phyloP scores from a whole-genome alignment of 2,888 invertebrate genomes.

The Leistus spinibarbis region DNA sequence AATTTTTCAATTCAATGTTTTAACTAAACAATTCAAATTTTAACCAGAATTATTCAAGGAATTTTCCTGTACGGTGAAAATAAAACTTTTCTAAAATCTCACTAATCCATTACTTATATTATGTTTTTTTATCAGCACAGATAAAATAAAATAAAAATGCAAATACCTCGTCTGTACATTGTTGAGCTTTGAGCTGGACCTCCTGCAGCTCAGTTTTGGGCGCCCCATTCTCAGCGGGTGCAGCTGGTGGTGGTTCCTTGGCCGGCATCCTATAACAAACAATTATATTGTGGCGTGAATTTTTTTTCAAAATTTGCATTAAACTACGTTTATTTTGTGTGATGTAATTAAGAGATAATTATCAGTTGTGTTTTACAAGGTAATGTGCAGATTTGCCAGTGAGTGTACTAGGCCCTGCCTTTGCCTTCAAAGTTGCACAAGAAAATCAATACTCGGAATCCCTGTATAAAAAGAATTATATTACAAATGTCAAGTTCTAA shows the following conservation, averaged over 20 bases:
- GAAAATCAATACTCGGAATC: conserved; percentile 40
- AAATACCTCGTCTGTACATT: conserved; percentile 88
- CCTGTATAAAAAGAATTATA: conserved; percentile 37
- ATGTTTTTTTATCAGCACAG: neutral
- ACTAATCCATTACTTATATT: neutral
- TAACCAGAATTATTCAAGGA: too few species aligned
- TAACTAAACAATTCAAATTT: too few species aligned
- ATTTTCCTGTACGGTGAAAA: neutral
- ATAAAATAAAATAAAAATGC: neutral
- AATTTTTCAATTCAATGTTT: too few species aligned
- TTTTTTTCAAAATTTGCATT: neutral
- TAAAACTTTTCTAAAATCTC: neutral
- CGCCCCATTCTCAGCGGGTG: conserved; percentile 67
- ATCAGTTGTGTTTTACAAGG: conserved; percentile 18
- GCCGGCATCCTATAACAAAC: conserved; percentile 67
- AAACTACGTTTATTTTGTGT: neutral
- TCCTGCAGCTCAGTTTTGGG: conserved; percentile 89
- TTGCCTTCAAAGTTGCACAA: conserved; percentile 37
- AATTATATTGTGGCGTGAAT: neutral
- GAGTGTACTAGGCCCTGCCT: conserved; percentile 38
- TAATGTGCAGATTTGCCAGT: conserved; percentile 26
- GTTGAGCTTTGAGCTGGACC: conserved; percentile 81
- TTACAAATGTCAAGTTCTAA: conserved; percentile 27
- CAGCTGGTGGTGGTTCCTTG: conserved; percentile 58
- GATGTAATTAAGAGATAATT: conserved; percentile 24